Conservation (phyloP, 2,113 vertebrate genomes). For the Ochotona curzoniae region DNA sequence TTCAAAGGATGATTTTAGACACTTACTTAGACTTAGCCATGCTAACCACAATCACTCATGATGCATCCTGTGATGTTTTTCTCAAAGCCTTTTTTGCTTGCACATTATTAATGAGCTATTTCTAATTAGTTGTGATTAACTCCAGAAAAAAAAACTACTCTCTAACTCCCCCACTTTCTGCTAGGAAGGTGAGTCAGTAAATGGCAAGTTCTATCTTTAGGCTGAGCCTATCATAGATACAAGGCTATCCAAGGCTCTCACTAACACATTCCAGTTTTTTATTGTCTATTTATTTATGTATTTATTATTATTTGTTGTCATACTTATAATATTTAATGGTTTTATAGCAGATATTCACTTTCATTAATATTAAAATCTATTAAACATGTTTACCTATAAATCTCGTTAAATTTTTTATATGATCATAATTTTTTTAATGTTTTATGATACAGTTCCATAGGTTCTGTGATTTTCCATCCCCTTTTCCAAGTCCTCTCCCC, state of each 20-base stretch:
- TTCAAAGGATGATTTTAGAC: not conserved
- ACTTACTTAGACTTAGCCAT: not conserved
- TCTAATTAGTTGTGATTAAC: slow-evolving; percentile 20
- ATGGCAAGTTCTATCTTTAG: not conserved
- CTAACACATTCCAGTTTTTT: not conserved
- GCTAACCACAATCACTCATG: not conserved
- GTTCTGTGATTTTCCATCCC: too few relatives aligned
- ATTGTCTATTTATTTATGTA: too few relatives aligned
- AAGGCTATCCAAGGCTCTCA: not conserved
- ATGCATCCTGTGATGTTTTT: not conserved
- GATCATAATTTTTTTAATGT: too few relatives aligned
- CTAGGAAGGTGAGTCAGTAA: not conserved
- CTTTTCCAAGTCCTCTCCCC: too few relatives aligned
- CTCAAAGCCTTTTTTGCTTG: not conserved
- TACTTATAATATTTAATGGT: too few relatives aligned
- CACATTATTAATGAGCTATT: not conserved
- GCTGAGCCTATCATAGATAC: not conserved
- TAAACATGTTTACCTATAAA: too few relatives aligned
- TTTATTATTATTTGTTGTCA: too few relatives aligned
- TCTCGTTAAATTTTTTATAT: too few relatives aligned
- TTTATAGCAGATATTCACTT: too few relatives aligned
- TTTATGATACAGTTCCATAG: too few relatives aligned
- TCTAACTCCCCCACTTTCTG: not conserved
- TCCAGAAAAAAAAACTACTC: not conserved
- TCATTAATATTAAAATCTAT: too few relatives aligned